Percentiles rank a stretch among this genome's conserved stretches.
These are phyloP conservation scores for Rotaria macrura DNA, from an alignment of 2,888 invertebrate genomes.

Conservation along the genomic window DNA sequence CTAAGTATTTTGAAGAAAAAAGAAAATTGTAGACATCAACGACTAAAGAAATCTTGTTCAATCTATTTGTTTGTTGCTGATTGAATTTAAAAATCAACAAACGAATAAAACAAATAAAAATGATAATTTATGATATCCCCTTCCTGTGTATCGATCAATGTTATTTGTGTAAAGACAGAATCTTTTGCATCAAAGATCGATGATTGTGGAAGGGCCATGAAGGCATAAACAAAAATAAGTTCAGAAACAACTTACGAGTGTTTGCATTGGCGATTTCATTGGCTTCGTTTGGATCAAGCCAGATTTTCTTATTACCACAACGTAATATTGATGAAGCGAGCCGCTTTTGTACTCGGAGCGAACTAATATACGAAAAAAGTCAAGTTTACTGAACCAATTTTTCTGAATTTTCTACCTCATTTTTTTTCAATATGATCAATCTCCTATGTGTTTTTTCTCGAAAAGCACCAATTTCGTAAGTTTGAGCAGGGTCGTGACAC, in stretches of 20 bases:
- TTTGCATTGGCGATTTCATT: constrained; percentile 99
- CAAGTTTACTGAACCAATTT: neutral
- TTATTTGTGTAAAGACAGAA: neutral
- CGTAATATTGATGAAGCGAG: constrained; percentile 95
- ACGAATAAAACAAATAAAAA: neutral
- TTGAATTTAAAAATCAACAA: neutral
- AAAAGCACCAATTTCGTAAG: constrained; percentile 8
- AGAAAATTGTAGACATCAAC: neutral
- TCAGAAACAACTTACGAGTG: constrained; percentile 67
- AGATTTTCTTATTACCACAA: constrained; percentile 98
- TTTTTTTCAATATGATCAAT: neutral
- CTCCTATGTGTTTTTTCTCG: neutral
- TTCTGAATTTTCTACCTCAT: neutral
- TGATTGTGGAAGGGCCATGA: neutral
- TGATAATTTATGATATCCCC: neutral
- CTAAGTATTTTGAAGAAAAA: constrained; percentile 55
- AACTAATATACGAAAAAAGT: constrained; percentile 55
- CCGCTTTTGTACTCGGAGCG: constrained; percentile 93
- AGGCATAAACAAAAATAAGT: neutral
- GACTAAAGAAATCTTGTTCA: neutral
- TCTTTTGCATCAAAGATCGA: neutral
- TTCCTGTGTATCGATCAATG: constrained; percentile 19
- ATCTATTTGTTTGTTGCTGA: neutral
- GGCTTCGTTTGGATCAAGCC: constrained; percentile 99
- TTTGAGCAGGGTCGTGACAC: constrained; percentile 9